Base-by-base conservation (phyloP, 2,888 invertebrate genomes). In the Macropis europaea region DNA sequence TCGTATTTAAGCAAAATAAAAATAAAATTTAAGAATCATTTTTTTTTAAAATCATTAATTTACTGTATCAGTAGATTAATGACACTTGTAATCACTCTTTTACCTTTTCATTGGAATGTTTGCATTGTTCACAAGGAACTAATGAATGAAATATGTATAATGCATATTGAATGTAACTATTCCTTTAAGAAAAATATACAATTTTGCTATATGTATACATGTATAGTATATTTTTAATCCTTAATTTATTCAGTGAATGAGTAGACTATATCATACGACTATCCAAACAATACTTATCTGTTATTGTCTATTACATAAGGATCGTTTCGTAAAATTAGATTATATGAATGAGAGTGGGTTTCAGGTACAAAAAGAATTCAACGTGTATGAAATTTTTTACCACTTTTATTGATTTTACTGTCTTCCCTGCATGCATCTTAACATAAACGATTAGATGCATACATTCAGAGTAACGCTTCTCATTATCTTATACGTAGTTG, bases 391-490 rank as follows among this genome's bases (percentile, higher is more conserved):
- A 70, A 81, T 86, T 87, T 87, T 81, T 82, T 82, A 86, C 84
- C 80, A 80, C 73, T 83, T 86, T 87, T 88, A 88, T 88, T 89
- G 83, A 87, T 86, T 81, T 53, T 83, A 79, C 83, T 84, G 84
- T 79, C 83, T 83, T 83, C 79, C 75, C 79, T 86, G 89, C 82
- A 89, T 84, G 86, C 89, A 89, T 87, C 88, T 80, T 85, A 89
- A 89, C 89, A 89, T 88, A 82, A 90, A 90, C 88, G 86, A 88
- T 86, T 83, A 86, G 88, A 85, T 89, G 88, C 81, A 88, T 85
- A 82, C 87, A 86, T 81, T 86, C 81, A 78, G 84, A 85, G 74
- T 83, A 78, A 82, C 82, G 74, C 57, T 82, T 81, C 76, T 79
- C 77, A 81, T 81, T 84, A 86, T 87, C 84, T 83, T 86, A 86